phyloP scores from a whole-genome alignment of 2,797 vertebrate genomes.

The Borostomias antarcticus region DNA sequence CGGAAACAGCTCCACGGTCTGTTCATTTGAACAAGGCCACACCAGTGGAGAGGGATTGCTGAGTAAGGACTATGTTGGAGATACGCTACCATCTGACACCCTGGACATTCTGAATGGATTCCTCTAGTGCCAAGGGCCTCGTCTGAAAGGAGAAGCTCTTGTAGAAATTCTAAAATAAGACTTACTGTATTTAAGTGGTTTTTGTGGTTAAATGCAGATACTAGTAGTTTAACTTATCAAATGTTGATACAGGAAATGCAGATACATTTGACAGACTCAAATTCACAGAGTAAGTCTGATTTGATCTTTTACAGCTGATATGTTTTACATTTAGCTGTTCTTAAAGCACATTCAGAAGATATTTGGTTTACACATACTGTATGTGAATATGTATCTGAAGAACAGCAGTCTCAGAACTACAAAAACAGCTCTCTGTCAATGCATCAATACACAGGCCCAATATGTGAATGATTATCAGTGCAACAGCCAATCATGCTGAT shows the following conservation, averaged over 20 bases:
- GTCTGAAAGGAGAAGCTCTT: neutral
- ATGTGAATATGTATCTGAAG: neutral
- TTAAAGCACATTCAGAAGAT: too few species aligned
- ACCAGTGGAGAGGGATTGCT: neutral
- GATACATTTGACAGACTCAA: too few species aligned
- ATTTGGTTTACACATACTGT: neutral
- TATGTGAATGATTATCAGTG: neutral
- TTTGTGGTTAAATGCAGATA: too few species aligned
- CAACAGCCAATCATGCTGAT: neutral
- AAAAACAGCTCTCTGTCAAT: constrained; percentile 7
- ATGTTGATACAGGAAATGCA: too few species aligned
- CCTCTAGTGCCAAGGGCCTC: neutral
- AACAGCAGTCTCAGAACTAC: neutral
- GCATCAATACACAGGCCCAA: neutral
- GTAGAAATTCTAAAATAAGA: neutral
- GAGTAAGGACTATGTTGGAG: neutral
- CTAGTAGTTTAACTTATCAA: too few species aligned
- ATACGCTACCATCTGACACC: neutral
- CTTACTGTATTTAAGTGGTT: too few species aligned
- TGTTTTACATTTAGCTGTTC: too few species aligned
- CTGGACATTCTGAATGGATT: neutral
- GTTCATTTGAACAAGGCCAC: neutral
- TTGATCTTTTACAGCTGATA: too few species aligned
- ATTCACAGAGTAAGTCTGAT: too few species aligned
- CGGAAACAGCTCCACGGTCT: neutral